These are phyloP conservation scores for Tyrophagus putrescentiae DNA, from an alignment of 1,140 invertebrate genomes.

Conservation along the genomic window DNA sequence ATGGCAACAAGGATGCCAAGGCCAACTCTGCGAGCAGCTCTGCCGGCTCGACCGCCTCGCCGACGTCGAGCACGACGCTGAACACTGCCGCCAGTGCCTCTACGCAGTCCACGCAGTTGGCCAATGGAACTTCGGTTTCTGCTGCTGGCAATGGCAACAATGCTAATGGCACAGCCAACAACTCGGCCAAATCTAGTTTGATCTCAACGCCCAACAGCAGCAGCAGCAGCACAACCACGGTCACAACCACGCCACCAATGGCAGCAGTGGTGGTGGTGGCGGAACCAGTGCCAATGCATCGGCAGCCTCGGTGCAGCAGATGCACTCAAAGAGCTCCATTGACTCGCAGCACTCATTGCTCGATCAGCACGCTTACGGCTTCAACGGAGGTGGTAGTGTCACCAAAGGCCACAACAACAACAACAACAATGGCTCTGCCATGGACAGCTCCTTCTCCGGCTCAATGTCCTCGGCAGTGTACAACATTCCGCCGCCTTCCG, in stretches of 20 bases:
- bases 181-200: too few species aligned
- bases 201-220: too few species aligned
- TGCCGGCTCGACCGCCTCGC: not conserved
- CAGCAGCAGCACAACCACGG: not conserved
- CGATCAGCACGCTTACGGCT: too few species aligned
- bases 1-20: not conserved
- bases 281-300: not conserved
- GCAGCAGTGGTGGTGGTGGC: not conserved
- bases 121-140: not conserved
- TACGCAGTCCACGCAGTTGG: not conserved
- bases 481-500: conserved; percentile 2
- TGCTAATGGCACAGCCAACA: not conserved
- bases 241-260: not conserved
- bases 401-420: conserved; percentile 12
- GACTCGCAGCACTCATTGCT: conserved; percentile 6
- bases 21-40: not conserved
- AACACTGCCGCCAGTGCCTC: not conserved
- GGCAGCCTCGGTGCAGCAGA: not conserved
- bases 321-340: conserved; percentile 2
- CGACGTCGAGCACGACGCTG: not conserved
- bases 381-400: not conserved
- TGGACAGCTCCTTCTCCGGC: not conserved
- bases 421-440: conserved; percentile 1
- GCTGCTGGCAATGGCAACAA: not conserved
- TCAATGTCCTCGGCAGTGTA: not conserved